These are phyloP conservation scores for Mythimna vitellina DNA, from an alignment of 2,888 invertebrate genomes.

Conservation along the genomic window DNA sequence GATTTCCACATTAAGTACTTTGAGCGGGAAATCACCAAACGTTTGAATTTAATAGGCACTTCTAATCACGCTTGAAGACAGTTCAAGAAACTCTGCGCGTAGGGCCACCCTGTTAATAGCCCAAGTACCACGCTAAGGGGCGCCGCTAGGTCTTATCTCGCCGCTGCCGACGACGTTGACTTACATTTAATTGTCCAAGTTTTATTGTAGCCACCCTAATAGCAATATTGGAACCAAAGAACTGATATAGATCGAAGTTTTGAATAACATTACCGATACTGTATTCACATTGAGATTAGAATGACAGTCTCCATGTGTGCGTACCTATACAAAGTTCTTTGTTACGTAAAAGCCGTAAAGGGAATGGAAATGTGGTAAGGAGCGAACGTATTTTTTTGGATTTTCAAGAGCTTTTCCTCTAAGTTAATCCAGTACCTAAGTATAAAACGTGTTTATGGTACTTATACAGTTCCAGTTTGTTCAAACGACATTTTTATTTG, in stretches of 20 bases:
- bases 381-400: slow-evolving; percentile 49
- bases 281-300: slow-evolving; percentile 64
- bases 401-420: slow-evolving; percentile 40
- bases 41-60: slow-evolving; percentile 75
- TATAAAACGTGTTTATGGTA: slow-evolving; percentile 50
- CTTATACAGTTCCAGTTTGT: slow-evolving; percentile 47
- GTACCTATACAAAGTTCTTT: slow-evolving; percentile 50
- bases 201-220: slow-evolving; percentile 86
- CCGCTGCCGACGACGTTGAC: slow-evolving; percentile 82
- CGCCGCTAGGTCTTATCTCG: slow-evolving; percentile 85
- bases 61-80: slow-evolving; percentile 77
- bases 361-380: slow-evolving; percentile 51
- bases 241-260: slow-evolving; percentile 75
- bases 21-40: slow-evolving; percentile 64
- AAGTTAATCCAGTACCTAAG: slow-evolving; percentile 51
- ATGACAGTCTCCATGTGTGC: slow-evolving; percentile 46
- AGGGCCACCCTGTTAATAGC: slow-evolving; percentile 84
- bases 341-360: slow-evolving; percentile 56
- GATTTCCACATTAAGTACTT: slow-evolving; percentile 65
- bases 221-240: slow-evolving; percentile 81
- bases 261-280: slow-evolving; percentile 75
- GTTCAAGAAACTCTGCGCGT: slow-evolving; percentile 74
- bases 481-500: slow-evolving; percentile 58
- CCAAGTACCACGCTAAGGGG: slow-evolving; percentile 82
- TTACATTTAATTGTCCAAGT: slow-evolving; percentile 89